Evolutionary conservation across 2,113 vertebrate species (phyloP).

Genomic region (Zonotrichia leucophrys): DNA sequence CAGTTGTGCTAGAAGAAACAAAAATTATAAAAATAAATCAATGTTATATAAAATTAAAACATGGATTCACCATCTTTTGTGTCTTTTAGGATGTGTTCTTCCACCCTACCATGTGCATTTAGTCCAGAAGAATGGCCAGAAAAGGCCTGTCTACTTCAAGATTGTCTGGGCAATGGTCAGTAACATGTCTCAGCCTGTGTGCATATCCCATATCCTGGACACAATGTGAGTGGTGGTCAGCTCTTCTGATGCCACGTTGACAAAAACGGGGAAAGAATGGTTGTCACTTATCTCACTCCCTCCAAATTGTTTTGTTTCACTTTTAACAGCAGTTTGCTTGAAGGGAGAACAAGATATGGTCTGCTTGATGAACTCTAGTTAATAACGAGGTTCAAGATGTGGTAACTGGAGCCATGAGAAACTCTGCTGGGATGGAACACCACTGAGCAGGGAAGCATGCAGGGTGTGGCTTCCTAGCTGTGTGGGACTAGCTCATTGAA

Average conservation of each 20-base stretch:
- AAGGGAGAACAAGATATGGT: accelerated
- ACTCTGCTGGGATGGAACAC: background rate
- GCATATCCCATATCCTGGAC: no score
- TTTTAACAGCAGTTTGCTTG: background rate
- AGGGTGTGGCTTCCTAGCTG: background rate
- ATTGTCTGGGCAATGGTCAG: background rate
- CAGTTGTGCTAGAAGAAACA: background rate
- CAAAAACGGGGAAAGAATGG: background rate
- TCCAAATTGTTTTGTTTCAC: background rate
- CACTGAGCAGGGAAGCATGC: accelerated
- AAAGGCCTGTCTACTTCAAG: background rate
- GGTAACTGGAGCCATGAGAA: background rate
- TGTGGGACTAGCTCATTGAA: accelerated
- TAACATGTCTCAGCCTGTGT: accelerated
- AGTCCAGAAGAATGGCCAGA: constrained; percentile 14
- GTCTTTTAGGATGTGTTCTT: constrained; percentile 3
- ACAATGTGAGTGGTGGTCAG: background rate
- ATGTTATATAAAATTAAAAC: background rate
- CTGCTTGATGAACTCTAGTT: background rate
- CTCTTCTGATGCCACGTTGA: background rate
- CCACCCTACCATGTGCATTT: background rate
- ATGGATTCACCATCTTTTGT: background rate
- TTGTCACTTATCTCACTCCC: background rate
- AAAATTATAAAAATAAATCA: constrained; percentile 39
- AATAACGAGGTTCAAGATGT: background rate